These are phyloP conservation scores for Philotrypesis tridentata DNA, from an alignment of 1,140 invertebrate species.

Conservation along the genomic window DNA sequence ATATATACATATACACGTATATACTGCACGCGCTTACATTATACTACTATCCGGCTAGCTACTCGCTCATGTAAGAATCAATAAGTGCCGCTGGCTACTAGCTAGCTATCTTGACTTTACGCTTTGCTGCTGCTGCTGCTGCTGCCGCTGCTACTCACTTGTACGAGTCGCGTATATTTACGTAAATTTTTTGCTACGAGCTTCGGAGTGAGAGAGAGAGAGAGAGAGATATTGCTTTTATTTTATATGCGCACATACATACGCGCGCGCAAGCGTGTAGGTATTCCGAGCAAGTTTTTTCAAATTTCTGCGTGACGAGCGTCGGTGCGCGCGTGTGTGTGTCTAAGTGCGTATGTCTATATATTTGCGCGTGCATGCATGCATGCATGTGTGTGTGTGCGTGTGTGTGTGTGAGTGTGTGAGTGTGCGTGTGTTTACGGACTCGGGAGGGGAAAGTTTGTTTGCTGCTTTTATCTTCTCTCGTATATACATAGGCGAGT, in stretches of 20 bases:
- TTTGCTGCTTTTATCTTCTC: neutral
- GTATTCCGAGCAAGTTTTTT: no score
- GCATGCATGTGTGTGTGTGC: no score
- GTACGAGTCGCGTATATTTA: neutral
- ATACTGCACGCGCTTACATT: slow-evolving; percentile 21
- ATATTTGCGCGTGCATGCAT: no score
- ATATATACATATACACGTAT: no score
- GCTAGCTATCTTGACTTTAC: slow-evolving; percentile 22
- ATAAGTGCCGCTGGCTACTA: slow-evolving; percentile 34
- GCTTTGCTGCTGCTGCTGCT: neutral
- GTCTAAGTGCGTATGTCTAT: no score
- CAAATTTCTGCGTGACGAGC: no score
- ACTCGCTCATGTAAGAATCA: slow-evolving; percentile 41
- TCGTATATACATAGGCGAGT: neutral
- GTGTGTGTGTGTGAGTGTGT: neutral
- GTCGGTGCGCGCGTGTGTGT: no score
- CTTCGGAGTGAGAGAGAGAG: neutral
- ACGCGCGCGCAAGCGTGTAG: no score
- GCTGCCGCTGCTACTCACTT: no score
- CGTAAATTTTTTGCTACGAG: neutral
- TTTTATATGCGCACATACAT: no score
- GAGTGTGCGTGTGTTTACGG: neutral
- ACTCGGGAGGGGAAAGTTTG: neutral
- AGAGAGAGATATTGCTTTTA: neutral
- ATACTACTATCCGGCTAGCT: neutral